A percentile compares a stretch with the other conserved stretches of the same genome.
Evolutionary conservation across 2,888 invertebrate genomes (phyloP).

Genomic region (Thumatha senex): DNA sequence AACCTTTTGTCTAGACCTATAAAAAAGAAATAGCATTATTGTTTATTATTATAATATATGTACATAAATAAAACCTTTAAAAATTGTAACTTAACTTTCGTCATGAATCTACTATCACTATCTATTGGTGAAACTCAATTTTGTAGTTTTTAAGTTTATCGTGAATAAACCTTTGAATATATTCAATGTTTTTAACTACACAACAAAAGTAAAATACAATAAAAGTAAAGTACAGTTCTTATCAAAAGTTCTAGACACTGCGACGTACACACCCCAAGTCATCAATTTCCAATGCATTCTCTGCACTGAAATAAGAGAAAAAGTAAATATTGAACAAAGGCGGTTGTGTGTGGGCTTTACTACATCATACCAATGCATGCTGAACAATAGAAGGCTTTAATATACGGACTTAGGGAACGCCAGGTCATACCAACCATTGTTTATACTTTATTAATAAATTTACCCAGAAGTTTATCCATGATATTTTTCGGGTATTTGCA

Average conservation of each 20-base stretch:
- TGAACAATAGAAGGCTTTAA: conserved; percentile 45
- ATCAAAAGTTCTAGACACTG: conserved; percentile 26
- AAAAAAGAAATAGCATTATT: no score
- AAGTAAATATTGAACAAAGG: conserved; percentile 27
- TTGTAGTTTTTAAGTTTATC: no score
- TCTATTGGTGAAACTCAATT: no score
- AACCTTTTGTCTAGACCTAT: no score
- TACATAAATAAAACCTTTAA: no score
- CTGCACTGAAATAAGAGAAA: no score
- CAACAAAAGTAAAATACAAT: background rate
- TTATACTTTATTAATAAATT: conserved; percentile 54
- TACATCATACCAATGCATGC: conserved; percentile 17
- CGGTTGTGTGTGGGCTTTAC: conserved; percentile 6
- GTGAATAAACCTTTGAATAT: no score
- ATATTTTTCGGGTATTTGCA: conserved; percentile 34
- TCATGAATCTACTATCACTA: no score
- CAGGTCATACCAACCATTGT: conserved; percentile 47
- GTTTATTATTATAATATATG: no score
- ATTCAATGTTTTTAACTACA: no score
- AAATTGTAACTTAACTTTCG: no score
- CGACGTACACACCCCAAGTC: conserved; percentile 18
- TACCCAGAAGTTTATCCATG: conserved; percentile 45
- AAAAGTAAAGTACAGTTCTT: background rate
- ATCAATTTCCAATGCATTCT: conserved; percentile 36
- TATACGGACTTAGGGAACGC: conserved; percentile 43